Evolutionary conservation across 2,797 vertebrate genomes (phyloP), one percentile per base, ranked within the genome.

Genomic region (Scomberomorus guttatus): DNA sequence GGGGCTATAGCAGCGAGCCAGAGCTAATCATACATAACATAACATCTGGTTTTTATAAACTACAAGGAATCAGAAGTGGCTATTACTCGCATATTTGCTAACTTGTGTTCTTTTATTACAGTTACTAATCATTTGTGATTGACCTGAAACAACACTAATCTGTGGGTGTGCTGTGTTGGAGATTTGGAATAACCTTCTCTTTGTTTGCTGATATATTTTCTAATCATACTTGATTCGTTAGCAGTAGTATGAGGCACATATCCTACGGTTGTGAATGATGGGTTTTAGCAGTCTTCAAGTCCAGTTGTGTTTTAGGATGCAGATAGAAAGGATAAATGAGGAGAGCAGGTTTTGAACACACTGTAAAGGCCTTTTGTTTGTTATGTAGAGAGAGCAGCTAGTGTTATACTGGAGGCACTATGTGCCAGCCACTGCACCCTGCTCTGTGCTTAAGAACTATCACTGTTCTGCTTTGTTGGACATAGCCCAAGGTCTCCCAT

Each of bases 401-500:
- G 77, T 90, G 85, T 89, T 67, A 12, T 74, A 75, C 64, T 80
- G 79, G 85, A 82, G 83, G 72, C 89, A 72, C 63, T 69, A 74
- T 77, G 89, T 91, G 83, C 89, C 91, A 93, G 89, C 82, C 85
- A 18, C 86, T 81, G 62, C 71, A 72, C 72, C 62, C 64, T 57
- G 66, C 25, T 74, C 66, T 70, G 74, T 66, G 83, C 62, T 69
- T 56, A 55, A 83, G 77, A 76, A 79, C 8, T 22, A 44, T 79
- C 71, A 61, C 64, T 75, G 51, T 60, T 81, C 55, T 63, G 85
- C 74, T 82, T 83, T 77, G 83, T 80, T 87, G 79, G 67, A 81
- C 77, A 65, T 65, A 74, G 76, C 73, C 85, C 77, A 82, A 74
- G 51, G 65, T 80, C 75, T 81, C 72, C 59, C 58, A 64, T 62